phyloP scores from a whole-genome alignment of 2,888 invertebrate species.

The Synergus umbraculus region DNA sequence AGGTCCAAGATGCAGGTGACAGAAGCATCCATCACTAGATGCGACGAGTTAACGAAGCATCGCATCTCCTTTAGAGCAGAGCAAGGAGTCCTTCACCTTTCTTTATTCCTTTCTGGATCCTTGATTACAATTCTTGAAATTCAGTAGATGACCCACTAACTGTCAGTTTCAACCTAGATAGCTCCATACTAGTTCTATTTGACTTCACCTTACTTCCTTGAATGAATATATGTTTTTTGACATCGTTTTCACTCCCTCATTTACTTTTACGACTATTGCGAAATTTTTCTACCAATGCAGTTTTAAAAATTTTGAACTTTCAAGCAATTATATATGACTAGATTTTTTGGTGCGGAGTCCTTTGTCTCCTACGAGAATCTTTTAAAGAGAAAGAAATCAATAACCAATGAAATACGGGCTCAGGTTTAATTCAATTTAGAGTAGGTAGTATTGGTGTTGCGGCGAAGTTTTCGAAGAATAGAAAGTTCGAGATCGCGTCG shows the following conservation, averaged over 20 bases:
- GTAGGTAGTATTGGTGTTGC: not conserved
- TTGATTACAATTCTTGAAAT: not conserved
- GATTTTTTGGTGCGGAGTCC: no score
- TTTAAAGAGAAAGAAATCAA: no score
- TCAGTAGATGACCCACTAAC: not conserved
- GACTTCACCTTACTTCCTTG: not conserved
- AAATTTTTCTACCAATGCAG: not conserved
- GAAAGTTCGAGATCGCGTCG: conserved; percentile 32
- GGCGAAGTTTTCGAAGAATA: conserved; percentile 36
- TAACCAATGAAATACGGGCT: conserved; percentile 30
- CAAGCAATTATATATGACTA: no score
- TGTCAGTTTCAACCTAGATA: not conserved
- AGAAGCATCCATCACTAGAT: conserved; percentile 32
- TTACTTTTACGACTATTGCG: not conserved
- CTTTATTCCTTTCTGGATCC: not conserved
- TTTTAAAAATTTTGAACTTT: not conserved
- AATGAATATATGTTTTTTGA: not conserved
- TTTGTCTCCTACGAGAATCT: no score
- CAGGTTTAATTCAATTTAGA: conserved; percentile 41
- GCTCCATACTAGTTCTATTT: not conserved
- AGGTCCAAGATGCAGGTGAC: conserved; percentile 34
- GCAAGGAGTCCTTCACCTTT: not conserved
- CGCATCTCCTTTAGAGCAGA: conserved; percentile 9
- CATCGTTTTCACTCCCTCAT: not conserved
- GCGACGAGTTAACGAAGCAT: conserved; percentile 35